Evolutionary conservation across 2,797 vertebrate genomes (phyloP).

Genomic region (Microhierax caerulescens): DNA sequence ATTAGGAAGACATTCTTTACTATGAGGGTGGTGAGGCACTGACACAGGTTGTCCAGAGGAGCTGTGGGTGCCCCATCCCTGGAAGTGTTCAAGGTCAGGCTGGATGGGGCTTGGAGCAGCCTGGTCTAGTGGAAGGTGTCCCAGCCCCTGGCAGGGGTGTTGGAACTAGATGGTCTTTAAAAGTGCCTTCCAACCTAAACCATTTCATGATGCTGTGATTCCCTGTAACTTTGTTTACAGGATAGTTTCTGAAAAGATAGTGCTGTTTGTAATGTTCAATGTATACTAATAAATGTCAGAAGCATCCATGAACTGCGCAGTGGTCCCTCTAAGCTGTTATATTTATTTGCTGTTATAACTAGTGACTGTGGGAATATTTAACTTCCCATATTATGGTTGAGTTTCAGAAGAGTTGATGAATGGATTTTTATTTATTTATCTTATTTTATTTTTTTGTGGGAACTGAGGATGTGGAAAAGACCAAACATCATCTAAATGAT

Average conservation of each 20-base stretch:
- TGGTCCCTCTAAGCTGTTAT: neutral
- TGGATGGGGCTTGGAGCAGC: too few relatives aligned
- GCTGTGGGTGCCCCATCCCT: too few relatives aligned
- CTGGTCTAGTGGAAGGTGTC: too few relatives aligned
- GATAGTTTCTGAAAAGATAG: neutral
- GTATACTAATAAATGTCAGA: too few relatives aligned
- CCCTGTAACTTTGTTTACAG: neutral
- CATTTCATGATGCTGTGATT: too few relatives aligned
- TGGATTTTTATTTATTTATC: neutral
- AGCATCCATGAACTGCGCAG: accelerated
- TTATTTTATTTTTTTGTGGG: neutral
- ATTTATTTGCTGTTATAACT: neutral
- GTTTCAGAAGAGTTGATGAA: neutral
- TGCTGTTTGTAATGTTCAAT: accelerated
- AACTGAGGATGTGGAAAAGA: neutral
- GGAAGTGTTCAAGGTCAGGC: too few relatives aligned
- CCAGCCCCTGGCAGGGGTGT: too few relatives aligned
- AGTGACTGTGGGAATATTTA: neutral
- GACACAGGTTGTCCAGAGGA: too few relatives aligned
- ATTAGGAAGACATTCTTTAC: too few relatives aligned
- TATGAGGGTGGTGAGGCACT: too few relatives aligned
- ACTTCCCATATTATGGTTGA: accelerated
- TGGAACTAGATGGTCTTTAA: too few relatives aligned
- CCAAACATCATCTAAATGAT: neutral
- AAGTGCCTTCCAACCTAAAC: too few relatives aligned